Percentiles rank a stretch among this genome's conserved stretches.
Evolutionary conservation across 2,888 invertebrate genomes (phyloP).

Genomic region (Leptopilina syphax): DNA sequence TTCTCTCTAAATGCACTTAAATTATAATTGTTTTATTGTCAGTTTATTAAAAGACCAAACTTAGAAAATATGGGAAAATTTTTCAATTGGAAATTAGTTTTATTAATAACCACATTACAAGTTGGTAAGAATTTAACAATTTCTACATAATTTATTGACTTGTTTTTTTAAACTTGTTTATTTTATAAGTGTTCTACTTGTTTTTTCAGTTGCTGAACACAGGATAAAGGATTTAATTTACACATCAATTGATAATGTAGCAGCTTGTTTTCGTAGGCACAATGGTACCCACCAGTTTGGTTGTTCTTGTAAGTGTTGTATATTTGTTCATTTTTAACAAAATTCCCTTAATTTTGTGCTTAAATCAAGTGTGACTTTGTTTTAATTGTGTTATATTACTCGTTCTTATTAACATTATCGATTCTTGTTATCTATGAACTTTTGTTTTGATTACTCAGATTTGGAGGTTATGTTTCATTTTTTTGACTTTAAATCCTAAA

Average conservation of each 20-base stretch:
- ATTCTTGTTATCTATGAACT: not conserved
- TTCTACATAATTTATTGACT: not conserved
- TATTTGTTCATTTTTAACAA: not conserved
- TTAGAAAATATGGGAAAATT: slow-evolving; percentile 37
- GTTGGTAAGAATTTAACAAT: slow-evolving; percentile 40
- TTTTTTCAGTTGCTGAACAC: slow-evolving; percentile 78
- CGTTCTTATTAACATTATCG: too few species aligned
- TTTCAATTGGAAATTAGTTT: slow-evolving; percentile 45
- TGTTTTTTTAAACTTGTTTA: not conserved
- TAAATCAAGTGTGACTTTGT: not conserved
- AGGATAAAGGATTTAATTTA: slow-evolving; percentile 91
- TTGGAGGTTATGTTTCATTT: not conserved
- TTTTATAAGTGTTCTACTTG: slow-evolving; percentile 28
- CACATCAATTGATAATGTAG: slow-evolving; percentile 83
- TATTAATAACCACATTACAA: slow-evolving; percentile 43
- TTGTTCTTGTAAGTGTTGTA: slow-evolving; percentile 88
- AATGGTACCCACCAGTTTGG: slow-evolving; percentile 98
- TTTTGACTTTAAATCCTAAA: not conserved
- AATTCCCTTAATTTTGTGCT: not conserved
- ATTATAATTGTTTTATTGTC: slow-evolving; percentile 18
- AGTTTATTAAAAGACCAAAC: not conserved
- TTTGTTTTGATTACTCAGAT: not conserved
- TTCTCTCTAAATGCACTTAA: slow-evolving; percentile 19
- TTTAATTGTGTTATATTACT: not conserved
- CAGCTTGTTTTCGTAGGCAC: slow-evolving; percentile 91